Evolutionary conservation across 2,888 invertebrate species (phyloP).

Genomic region (Ochropacha duplaris): DNA sequence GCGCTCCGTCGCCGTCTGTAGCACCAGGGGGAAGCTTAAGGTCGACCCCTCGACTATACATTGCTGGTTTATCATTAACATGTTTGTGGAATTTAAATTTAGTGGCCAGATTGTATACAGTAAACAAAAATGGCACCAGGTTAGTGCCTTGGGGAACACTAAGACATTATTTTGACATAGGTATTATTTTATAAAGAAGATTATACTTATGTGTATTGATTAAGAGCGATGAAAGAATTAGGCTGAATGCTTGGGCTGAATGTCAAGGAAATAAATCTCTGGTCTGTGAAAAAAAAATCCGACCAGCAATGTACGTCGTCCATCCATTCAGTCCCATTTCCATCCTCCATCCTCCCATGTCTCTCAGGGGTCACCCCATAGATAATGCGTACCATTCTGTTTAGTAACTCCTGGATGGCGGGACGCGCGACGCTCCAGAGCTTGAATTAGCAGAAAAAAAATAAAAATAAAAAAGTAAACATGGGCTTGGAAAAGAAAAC

Average conservation of each 20-base stretch:
- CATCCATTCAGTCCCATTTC: slow-evolving; percentile 8
- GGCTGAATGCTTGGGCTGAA: not conserved
- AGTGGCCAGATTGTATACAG: not conserved
- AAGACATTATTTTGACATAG: too few relatives aligned
- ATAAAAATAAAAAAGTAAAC: slow-evolving; percentile 9
- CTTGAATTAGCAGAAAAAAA: not conserved
- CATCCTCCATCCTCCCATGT: slow-evolving; percentile 21
- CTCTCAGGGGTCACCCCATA: slow-evolving; percentile 2
- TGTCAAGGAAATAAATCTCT: too few relatives aligned
- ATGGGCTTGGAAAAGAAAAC: slow-evolving; percentile 74
- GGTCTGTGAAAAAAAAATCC: not conserved
- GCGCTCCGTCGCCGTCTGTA: slow-evolving; percentile 38
- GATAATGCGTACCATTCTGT: slow-evolving; percentile 8
- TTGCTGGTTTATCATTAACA: slow-evolving; percentile 27
- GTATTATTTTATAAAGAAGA: too few relatives aligned
- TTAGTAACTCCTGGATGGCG: slow-evolving; percentile 8
- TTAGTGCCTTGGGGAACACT: not conserved
- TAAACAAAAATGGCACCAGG: not conserved
- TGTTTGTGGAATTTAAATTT: not conserved
- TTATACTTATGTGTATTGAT: not conserved
- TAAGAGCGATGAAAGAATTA: not conserved
- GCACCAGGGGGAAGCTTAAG: slow-evolving; percentile 11
- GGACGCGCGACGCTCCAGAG: slow-evolving; percentile 14
- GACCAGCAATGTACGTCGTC: slow-evolving; percentile 45
- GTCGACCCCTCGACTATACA: slow-evolving; percentile 29